phyloP scores from a whole-genome alignment of 2,797 vertebrate genomes.

The Microchirus variegatus region DNA sequence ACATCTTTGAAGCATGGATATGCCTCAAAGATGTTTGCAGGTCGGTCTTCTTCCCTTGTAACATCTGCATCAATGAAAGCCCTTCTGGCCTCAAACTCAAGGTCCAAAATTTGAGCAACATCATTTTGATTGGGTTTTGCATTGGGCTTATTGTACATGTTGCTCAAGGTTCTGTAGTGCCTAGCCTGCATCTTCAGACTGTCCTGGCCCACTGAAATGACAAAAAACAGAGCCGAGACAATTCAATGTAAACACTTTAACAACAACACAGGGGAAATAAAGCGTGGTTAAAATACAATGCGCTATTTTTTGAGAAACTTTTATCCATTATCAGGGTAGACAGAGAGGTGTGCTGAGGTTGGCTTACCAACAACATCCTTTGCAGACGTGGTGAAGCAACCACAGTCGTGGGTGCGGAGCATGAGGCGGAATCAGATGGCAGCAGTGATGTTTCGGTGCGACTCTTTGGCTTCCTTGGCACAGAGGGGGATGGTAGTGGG shows the following conservation, averaged over 20 bases:
- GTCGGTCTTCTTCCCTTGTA: conserved; percentile 36
- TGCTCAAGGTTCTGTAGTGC: conserved; percentile 39
- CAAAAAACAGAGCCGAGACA: conserved; percentile 1
- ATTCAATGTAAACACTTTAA: conserved; percentile 11
- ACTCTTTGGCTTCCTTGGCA: not conserved
- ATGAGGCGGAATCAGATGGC: not conserved
- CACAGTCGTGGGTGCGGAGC: not conserved
- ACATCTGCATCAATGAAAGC: conserved; percentile 36
- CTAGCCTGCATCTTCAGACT: conserved; percentile 40
- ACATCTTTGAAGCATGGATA: conserved; percentile 28
- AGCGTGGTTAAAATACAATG: conserved; percentile 1
- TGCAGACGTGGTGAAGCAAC: not conserved
- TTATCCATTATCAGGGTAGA: not conserved
- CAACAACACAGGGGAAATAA: conserved; percentile 1
- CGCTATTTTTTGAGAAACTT: not conserved
- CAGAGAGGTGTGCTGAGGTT: not conserved
- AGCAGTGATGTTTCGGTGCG: not conserved
- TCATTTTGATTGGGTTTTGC: conserved; percentile 32
- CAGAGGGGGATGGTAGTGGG: not conserved
- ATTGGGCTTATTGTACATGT: conserved; percentile 38
- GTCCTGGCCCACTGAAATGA: conserved; percentile 19
- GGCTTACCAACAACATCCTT: conserved; percentile 1
- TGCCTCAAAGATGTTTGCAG: conserved; percentile 30
- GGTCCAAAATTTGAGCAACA: conserved; percentile 40
- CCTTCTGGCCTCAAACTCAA: conserved; percentile 36